Evolutionary conservation across 2,113 vertebrate species (phyloP), one percentile per base, ranked within the genome.

Genomic region (Rhineura floridana): DNA sequence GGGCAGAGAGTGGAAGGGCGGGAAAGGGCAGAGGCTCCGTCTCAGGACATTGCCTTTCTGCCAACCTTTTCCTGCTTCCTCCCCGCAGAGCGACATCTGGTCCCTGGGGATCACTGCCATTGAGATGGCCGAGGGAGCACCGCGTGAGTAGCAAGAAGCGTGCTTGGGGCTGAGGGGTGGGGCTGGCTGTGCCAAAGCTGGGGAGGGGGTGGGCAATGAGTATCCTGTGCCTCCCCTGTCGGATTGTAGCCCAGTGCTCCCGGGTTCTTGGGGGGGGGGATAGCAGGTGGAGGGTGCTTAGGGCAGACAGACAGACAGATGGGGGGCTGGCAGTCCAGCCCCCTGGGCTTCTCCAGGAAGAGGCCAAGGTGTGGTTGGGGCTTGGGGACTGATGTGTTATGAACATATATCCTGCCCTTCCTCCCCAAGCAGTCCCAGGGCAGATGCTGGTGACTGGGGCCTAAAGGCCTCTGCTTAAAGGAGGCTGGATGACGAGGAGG

Each of bases 41-140:
- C 70, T 19, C 2, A 13, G 69, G 69, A 39, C 17, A 0, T 6
- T 6, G 15, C 28, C 28, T 50, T n/a, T 4, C 4, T 10, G 6
- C 21, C 75, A 21, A 69, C 72, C n/a, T 6, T 33, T 81, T 36
- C 36, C 23, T 11, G 81, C 87, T 89, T 88, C 88, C 19, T 93
- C 55, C 86, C 91, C 89, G 2, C 95, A 98, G 98, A 98, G 98
- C 84, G 98, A 98, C 94, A 98, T 98, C 94, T 98, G 98, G 98
- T 98, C 98, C 91, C 91, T 98, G 94, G 98, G 98, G 81, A 98
- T 98, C 93, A 98, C 98, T n/a, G 98, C 98, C 85, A 99, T 99
- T 33, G 98, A 98, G 96, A 99, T 98, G 98, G 98, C 98, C 17
- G 98, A 98, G 93, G 98, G 98, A 92, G 98, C 98, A 1, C 98